These are phyloP conservation scores for Nomada lathburiana DNA, from an alignment of 2,888 invertebrate genomes.

Conservation along the genomic window DNA sequence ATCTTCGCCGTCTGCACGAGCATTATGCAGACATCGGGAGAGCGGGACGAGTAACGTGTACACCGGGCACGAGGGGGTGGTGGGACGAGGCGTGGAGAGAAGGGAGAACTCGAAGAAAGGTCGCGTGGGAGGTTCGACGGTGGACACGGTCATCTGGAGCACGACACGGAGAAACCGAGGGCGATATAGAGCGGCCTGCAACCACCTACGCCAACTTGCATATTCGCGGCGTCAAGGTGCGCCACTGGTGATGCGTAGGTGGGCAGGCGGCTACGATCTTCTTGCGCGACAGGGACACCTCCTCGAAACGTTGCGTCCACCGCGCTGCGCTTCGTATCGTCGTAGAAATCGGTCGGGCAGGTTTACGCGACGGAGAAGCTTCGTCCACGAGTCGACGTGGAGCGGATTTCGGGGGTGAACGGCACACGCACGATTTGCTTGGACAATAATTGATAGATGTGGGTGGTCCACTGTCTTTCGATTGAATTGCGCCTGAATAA, in stretches of 20 bases:
- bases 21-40: slow-evolving; percentile 44
- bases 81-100: slow-evolving; percentile 66
- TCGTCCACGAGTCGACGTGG: neutral
- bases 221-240: slow-evolving; percentile 53
- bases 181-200: slow-evolving; percentile 54
- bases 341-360: neutral
- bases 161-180: slow-evolving; percentile 43
- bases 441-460: neutral
- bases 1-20: slow-evolving; percentile 57
- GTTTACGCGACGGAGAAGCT: no score
- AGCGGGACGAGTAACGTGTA: neutral
- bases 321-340: neutral
- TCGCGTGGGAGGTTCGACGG: slow-evolving; percentile 75
- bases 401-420: neutral
- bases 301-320: slow-evolving; percentile 19
- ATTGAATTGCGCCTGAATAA: neutral
- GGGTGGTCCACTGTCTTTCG: neutral
- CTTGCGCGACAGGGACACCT: slow-evolving; percentile 18
- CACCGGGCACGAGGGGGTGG: neutral
- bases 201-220: slow-evolving; percentile 56
- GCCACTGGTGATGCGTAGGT: slow-evolving; percentile 35
- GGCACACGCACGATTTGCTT: neutral
- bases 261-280: slow-evolving; percentile 14
- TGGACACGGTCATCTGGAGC: slow-evolving; percentile 61
- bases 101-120: slow-evolving; percentile 69